phyloP scores from a whole-genome alignment of 1,140 invertebrate species.

The Drosophila persimilis region DNA sequence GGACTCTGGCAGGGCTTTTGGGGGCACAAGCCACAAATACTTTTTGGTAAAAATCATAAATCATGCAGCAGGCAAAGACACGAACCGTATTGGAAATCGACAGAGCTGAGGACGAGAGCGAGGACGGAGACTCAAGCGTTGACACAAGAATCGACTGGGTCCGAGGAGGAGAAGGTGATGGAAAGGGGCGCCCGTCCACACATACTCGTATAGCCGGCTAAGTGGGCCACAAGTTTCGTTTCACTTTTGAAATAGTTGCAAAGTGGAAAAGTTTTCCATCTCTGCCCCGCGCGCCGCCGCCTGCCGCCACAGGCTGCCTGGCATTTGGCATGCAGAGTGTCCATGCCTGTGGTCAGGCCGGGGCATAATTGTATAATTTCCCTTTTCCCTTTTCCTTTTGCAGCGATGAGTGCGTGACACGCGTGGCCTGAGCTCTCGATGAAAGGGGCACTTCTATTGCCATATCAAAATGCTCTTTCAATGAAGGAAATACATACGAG shows the following conservation, averaged over 20 bases:
- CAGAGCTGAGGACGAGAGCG: constrained; percentile 10
- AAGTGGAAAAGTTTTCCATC: constrained; percentile 78
- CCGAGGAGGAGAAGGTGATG: neutral
- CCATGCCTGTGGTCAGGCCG: constrained; percentile 61
- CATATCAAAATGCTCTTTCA: neutral
- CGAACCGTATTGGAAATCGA: constrained; percentile 77
- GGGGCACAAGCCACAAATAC: constrained; percentile 54
- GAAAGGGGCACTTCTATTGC: neutral
- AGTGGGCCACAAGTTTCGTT: constrained; percentile 65
- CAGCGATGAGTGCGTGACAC: constrained; percentile 17
- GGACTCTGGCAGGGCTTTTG: constrained; percentile 13
- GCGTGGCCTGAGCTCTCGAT: constrained; percentile 4
- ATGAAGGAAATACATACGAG: too few species aligned
- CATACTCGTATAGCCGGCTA: constrained; percentile 14
- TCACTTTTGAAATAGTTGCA: constrained; percentile 81
- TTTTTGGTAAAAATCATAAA: constrained; percentile 76
- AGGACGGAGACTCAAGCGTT: constrained; percentile 45
- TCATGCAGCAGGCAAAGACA: constrained; percentile 74
- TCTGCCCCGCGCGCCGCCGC: constrained; percentile 6
- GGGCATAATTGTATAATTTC: constrained; percentile 44
- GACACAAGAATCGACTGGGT: constrained; percentile 32
- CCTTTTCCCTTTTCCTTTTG: neutral
- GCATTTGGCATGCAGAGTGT: constrained; percentile 74
- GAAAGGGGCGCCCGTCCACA: neutral
- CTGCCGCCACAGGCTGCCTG: constrained; percentile 2